phyloP scores from a whole-genome alignment of 2,888 invertebrate genomes.

The Andrena minutula region DNA sequence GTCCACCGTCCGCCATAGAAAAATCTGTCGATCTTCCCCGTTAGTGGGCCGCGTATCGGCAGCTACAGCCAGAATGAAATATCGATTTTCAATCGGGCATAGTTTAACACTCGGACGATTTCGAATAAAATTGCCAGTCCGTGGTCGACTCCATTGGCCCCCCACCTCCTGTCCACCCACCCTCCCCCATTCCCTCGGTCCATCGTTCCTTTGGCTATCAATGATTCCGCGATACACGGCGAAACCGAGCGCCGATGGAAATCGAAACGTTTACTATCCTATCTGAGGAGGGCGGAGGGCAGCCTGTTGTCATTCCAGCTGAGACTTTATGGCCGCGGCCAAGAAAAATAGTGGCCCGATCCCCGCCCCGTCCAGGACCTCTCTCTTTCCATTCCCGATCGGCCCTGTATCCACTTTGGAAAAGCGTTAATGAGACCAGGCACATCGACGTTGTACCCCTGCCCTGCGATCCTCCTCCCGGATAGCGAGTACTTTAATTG shows the following conservation, averaged over 20 bases:
- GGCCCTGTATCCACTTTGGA: constrained; percentile 67
- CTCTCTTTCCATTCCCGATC: constrained; percentile 36
- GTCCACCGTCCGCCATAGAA: constrained; percentile 59
- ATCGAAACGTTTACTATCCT: constrained; percentile 66
- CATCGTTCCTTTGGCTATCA: constrained; percentile 47
- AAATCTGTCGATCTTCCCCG: constrained; percentile 64
- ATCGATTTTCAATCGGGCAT: constrained; percentile 80
- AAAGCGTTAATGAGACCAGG: constrained; percentile 73
- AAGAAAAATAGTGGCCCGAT: constrained; percentile 70
- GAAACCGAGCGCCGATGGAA: constrained; percentile 60
- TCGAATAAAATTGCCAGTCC: constrained; percentile 76
- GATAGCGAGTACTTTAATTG: constrained; percentile 80
- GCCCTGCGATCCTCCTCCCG: constrained; percentile 71
- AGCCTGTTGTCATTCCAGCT: constrained; percentile 64
- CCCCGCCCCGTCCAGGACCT: constrained; percentile 24
- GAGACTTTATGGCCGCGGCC: constrained; percentile 67
- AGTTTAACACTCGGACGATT: constrained; percentile 80
- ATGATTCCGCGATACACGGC: constrained; percentile 59
- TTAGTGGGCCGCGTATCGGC: constrained; percentile 57
- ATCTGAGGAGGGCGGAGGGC: constrained; percentile 36
- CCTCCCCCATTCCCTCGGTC: no score
- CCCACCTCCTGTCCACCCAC: not conserved
- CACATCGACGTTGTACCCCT: constrained; percentile 68
- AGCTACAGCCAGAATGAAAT: constrained; percentile 73
- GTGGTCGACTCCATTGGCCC: constrained; percentile 53